Base-by-base conservation (phyloP, 2,888 invertebrate genomes). In the Ptychoptera albimana region DNA sequence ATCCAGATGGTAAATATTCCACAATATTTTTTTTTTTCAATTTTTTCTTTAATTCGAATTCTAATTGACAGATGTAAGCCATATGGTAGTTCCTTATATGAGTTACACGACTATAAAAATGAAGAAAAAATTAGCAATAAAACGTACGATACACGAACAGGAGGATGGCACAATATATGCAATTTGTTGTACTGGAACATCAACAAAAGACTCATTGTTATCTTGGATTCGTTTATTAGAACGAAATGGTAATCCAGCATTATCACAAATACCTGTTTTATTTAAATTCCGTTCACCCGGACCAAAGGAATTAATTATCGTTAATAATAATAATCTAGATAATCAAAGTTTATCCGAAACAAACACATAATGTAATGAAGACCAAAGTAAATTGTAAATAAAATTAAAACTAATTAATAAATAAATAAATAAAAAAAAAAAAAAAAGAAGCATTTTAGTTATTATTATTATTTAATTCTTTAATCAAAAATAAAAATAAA, bases 141-240 rank as follows among this genome's bases (percentile, higher is more conserved):
- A 70, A 47, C 77, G 77, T 9, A 77, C 81, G 23, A 77, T 91
- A 2, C 94, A 97, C 60, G 88, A 93, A 60, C 93, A 96, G 65
- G 81, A 85, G 45, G 93, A 96, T 64, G 92, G 91, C 5, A 83
- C 82, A 1, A 81, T 94, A 54, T 74, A 88, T 51, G 82, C 82
- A 8, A 71, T 91, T 42, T 91, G 91, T 67, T 88, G 89, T 23
- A 93, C 94, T 46, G 94, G 94, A 42, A 82, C 86, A 9, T 86
- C 87, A 12, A 82, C 83, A 46, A 79, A 87, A 64, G 92, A 93
- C 65, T 93, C 94, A 0, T 65, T 96, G 8, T 64, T 93, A n/a
- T 88, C 91, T 0, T 96, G 86, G 92, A 78, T 93, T 56, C 74
- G 88, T 43, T 72, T 82, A 55, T 60, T 92, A 50, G 84, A 92